Conservation (phyloP, 2,113 vertebrate genomes). For the Apodemus sylvaticus region DNA sequence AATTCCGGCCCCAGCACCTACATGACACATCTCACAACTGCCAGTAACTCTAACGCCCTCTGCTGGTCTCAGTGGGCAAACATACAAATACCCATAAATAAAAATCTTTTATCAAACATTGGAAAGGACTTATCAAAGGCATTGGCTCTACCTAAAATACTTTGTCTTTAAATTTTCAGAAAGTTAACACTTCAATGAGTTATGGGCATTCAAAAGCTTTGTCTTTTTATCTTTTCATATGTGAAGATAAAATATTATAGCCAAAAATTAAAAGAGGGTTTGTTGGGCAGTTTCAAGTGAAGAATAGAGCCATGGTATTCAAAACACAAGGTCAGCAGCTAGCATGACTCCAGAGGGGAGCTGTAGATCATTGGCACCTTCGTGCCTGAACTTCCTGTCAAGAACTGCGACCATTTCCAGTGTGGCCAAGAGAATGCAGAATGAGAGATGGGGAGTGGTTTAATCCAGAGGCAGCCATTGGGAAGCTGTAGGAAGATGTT, state of each 20-base stretch:
- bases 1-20: not conserved
- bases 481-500: not conserved
- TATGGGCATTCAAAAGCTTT: not conserved
- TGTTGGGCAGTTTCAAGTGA: not conserved
- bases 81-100: not conserved
- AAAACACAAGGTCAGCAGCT: not conserved
- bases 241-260: conserved; percentile 12
- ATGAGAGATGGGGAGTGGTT: not conserved
- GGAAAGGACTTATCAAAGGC: not conserved
- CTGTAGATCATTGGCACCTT: fast-evolving
- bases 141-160: not conserved
- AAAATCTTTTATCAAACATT: not conserved
- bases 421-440: not conserved
- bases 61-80: not conserved
- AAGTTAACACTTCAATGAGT: not conserved
- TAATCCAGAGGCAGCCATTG: no score
- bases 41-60: not conserved
- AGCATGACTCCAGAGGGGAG: not conserved
- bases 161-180: not conserved
- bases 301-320: not conserved
- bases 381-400: not conserved
- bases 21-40: not conserved
- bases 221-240: not conserved
- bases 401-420: not conserved
- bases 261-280: not conserved